Evolutionary conservation across 1,140 invertebrate genomes (phyloP), one percentile per base, ranked within the genome.

Genomic region (Octopus bimaculoides): DNA sequence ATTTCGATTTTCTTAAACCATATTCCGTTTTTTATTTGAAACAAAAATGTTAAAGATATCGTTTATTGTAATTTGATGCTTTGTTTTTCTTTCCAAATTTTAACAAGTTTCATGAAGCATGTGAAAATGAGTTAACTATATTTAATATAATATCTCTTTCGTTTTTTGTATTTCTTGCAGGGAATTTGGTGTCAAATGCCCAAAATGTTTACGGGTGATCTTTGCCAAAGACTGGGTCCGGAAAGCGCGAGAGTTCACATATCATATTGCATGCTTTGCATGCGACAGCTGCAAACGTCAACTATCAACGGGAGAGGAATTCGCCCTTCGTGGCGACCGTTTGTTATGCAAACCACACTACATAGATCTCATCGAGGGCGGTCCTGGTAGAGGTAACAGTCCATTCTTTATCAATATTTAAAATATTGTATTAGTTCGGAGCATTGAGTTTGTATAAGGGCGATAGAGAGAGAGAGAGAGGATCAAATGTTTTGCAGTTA

Each of bases 201-300:
- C 96, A 55, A 98, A 98, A 90, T 99, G 98, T 89, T 93, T 94
- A 81, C 93, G 97, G 77, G 93, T 93, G 81, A 97, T 99, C 85
- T 95, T 95, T 9, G 93, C 97, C 0, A 95, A 96, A 14, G 98
- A 99, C 91, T 99, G 98, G 98, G 97, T 99, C 81, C 92, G 98
- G 79, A 94, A 96, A 88, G 97, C 98, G 9, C 92, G 95, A 75
- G 95, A 97, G 84, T 94, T 96, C 88, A 95, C 99, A 20, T 99
- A 98, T 90, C 98, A 99, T 90, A 91, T 99, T 87, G 98, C 98
- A 4, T 99, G 98, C 91, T 99, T 99, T 91, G 96, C 97, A 8
- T 99, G 98, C 89, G 96, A 99, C 89, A 95, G 95, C 69, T 99
- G 98, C 90, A 97, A 98, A 84, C 92, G 98, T 53, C 98, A 99